A percentile compares a stretch with the other conserved stretches of the same genome.
phyloP scores from a whole-genome alignment of 2,113 vertebrate species.

The Orthonyx spaldingii region DNA sequence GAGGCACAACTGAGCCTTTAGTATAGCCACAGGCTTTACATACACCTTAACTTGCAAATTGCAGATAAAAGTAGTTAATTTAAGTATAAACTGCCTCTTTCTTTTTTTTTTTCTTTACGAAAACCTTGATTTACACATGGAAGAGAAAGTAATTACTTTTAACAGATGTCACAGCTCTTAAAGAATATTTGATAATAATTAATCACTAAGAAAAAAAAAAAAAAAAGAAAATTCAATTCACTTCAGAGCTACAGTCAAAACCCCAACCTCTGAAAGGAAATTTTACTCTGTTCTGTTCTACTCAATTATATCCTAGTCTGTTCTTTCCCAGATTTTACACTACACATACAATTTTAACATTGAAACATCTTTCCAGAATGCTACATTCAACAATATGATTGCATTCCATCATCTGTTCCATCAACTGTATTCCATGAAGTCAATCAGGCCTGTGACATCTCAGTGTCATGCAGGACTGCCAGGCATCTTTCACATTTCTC shows the following conservation, averaged over 20 bases:
- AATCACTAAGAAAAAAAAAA: neutral
- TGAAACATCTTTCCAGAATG: neutral
- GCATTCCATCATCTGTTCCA: neutral
- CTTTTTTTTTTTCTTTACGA: neutral
- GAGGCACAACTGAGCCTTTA: conserved; percentile 44
- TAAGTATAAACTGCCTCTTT: neutral
- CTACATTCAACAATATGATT: neutral
- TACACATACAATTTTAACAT: neutral
- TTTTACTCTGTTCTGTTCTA: neutral
- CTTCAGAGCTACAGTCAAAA: neutral
- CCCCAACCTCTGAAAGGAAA: neutral
- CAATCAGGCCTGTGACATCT: neutral
- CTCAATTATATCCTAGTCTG: neutral
- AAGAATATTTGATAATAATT: conserved; percentile 8
- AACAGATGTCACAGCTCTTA: conserved; percentile 2
- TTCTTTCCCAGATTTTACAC: neutral
- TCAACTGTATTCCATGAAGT: neutral
- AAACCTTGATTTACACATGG: conserved; percentile 11
- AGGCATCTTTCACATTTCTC: neutral
- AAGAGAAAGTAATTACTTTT: conserved; percentile 36
- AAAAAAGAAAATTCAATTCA: neutral
- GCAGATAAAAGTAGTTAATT: conserved; percentile 25
- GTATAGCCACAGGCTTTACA: conserved; percentile 1
- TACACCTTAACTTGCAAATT: conserved; percentile 27
- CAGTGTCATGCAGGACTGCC: neutral